Conservation (phyloP, 2,888 invertebrate genomes). For the Drosophila hawaiiensis region DNA sequence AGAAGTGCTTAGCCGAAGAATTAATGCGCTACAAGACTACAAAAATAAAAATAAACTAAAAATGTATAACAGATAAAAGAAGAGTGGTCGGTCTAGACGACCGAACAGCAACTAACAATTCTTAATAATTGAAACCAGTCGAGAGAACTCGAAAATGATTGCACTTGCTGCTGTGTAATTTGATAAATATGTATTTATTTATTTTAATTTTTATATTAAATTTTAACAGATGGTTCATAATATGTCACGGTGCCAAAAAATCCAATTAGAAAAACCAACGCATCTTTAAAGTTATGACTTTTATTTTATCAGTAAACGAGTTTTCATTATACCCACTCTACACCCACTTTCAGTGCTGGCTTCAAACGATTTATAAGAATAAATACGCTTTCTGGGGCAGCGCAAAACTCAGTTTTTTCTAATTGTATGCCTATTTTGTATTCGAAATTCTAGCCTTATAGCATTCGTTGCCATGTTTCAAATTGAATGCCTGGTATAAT, state of each 20-base stretch:
- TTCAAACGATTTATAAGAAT: neutral
- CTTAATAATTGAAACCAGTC: neutral
- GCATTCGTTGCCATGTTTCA: constrained; percentile 54
- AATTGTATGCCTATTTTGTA: neutral
- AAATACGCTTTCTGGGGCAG: neutral
- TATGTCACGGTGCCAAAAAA: too few relatives aligned
- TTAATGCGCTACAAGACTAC: neutral
- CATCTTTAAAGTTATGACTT: too few relatives aligned
- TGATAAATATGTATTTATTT: neutral
- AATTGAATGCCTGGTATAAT: constrained; percentile 56
- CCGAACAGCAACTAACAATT: neutral
- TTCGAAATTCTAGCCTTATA: constrained; percentile 12
- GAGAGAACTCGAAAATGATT: neutral
- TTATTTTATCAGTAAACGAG: neutral
- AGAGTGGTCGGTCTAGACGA: neutral
- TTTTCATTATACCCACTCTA: neutral
- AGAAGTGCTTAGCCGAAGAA: neutral
- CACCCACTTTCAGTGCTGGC: neutral
- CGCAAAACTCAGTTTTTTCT: neutral
- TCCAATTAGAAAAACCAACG: too few relatives aligned
- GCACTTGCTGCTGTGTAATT: neutral
- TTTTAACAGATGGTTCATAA: too few relatives aligned
- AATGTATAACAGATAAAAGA: too few relatives aligned
- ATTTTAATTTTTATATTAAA: neutral
- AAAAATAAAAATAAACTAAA: neutral